Evolutionary conservation across 2,797 vertebrate genomes (phyloP).

Genomic region (Dallia pectoralis): DNA sequence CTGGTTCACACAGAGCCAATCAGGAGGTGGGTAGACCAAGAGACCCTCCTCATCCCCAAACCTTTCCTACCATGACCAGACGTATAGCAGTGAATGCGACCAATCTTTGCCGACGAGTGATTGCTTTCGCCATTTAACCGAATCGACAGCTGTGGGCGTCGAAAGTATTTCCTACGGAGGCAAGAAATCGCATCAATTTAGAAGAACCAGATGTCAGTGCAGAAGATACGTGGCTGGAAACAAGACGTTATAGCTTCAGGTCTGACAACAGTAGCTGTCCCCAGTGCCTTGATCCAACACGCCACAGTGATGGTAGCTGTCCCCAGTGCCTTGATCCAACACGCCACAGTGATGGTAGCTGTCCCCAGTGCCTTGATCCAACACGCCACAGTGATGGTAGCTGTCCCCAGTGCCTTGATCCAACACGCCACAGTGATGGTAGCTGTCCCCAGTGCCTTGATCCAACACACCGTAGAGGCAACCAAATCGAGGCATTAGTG

Average conservation of each 20-base stretch:
- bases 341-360: too few relatives aligned
- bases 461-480: neutral
- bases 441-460: neutral
- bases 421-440: neutral
- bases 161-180: neutral
- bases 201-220: neutral
- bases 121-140: neutral
- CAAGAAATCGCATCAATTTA: neutral
- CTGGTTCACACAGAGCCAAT: slow-evolving; percentile 89
- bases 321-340: neutral
- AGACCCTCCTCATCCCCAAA: neutral
- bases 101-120: neutral
- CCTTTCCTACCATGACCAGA: neutral
- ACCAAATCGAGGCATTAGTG: neutral
- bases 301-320: too few relatives aligned
- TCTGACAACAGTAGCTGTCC: neutral
- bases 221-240: neutral
- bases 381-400: too few relatives aligned
- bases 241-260: neutral
- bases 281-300: neutral
- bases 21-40: slow-evolving; percentile 75
- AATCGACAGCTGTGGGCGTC: neutral
- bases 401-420: neutral
- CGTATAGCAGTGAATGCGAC: neutral
- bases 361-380: neutral